Evolutionary conservation across 2,888 invertebrate genomes (phyloP).

Genomic region (Timandra comae): DNA sequence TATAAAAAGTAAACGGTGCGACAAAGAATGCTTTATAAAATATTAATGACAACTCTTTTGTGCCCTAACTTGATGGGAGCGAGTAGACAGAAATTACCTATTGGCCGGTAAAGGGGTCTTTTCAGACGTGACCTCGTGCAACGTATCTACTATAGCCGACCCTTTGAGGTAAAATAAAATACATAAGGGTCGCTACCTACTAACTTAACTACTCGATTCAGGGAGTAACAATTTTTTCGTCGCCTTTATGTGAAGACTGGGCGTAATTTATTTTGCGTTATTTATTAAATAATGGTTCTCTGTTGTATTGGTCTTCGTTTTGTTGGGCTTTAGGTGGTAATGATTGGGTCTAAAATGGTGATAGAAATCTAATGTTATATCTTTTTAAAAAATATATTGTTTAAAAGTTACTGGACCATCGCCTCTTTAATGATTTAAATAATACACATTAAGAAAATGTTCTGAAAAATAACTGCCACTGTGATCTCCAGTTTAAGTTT

Average conservation of each 20-base stretch:
- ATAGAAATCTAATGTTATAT: too few species aligned
- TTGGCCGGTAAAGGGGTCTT: constrained; percentile 34
- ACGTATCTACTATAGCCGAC: constrained; percentile 33
- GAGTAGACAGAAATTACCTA: constrained; percentile 38
- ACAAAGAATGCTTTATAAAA: too few species aligned
- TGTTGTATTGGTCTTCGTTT: background rate
- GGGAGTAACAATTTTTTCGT: constrained; percentile 4
- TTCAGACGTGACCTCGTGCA: constrained; percentile 30
- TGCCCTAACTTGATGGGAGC: constrained; percentile 25
- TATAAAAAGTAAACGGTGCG: too few species aligned
- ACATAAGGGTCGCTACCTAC: constrained; percentile 16
- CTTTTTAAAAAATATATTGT: too few species aligned
- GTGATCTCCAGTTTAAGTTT: too few species aligned
- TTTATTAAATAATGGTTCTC: background rate
- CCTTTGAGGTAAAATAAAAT: constrained; percentile 29
- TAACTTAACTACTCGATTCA: constrained; percentile 18
- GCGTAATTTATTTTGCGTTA: constrained; percentile 9
- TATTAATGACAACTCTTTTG: constrained; percentile 33
- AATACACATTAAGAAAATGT: too few species aligned
- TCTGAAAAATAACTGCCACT: too few species aligned
- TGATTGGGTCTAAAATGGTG: too few species aligned
- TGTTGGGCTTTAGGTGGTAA: too few species aligned
- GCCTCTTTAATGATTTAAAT: too few species aligned
- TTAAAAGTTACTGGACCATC: too few species aligned
- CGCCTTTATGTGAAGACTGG: background rate